These are phyloP conservation scores for Pogoniulus pusillus DNA, from an alignment of 2,797 vertebrate genomes.

Conservation along the genomic window DNA sequence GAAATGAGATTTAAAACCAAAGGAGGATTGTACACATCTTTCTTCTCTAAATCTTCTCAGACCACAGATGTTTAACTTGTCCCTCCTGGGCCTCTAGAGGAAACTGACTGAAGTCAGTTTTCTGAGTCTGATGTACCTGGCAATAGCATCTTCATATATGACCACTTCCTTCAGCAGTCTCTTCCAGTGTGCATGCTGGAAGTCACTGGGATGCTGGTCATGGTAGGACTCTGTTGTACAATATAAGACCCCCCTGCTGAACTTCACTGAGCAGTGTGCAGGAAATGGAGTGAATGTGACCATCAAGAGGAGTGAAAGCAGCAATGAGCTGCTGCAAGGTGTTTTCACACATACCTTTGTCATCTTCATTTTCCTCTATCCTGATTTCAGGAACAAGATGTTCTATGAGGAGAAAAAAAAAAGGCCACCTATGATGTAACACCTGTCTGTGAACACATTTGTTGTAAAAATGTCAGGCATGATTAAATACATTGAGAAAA, in stretches of 20 bases:
- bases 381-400: not conserved
- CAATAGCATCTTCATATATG: not conserved
- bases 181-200: rapidly evolving
- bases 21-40: conserved; percentile 3
- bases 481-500: not conserved
- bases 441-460: not conserved
- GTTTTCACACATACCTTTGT: not conserved
- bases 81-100: not conserved
- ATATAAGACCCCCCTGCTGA: not conserved
- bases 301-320: not conserved
- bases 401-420: not conserved
- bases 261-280: not conserved
- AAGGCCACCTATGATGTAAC: not conserved
- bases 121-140: not conserved
- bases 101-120: not conserved
- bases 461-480: not conserved
- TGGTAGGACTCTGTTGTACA: not conserved
- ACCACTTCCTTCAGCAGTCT: not conserved
- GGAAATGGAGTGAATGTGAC: not conserved
- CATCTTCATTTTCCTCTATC: not conserved
- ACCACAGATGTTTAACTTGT: conserved; percentile 5
- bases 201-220: not conserved
- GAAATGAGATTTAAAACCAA: conserved; percentile 36
- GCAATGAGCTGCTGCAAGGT: not conserved
- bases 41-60: conserved; percentile 19